A percentile compares a stretch with the other conserved stretches of the same genome.
phyloP scores from a whole-genome alignment of 2,113 vertebrate species.

The Rissa tridactyla region DNA sequence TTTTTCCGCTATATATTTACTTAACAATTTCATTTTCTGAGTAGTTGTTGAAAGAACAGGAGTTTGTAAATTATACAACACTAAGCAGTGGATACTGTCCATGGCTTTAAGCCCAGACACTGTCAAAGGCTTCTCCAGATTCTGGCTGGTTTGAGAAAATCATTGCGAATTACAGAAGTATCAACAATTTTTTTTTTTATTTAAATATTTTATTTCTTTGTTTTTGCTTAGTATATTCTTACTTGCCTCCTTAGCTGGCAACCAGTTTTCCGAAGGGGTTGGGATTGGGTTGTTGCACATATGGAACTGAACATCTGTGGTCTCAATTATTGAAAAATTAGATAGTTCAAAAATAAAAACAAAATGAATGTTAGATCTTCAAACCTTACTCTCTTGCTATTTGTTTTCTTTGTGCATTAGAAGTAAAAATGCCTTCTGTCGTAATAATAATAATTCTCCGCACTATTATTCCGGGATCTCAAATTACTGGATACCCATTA shows the following conservation, averaged over 20 bases:
- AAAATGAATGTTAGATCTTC: background rate
- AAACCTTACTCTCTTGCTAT: background rate
- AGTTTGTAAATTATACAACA: slow-evolving; percentile 77
- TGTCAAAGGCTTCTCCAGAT: slow-evolving; percentile 69
- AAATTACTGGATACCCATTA: slow-evolving; percentile 10
- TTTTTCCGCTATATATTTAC: slow-evolving; percentile 72
- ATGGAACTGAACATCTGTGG: slow-evolving; percentile 25
- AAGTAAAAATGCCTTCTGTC: slow-evolving; percentile 28
- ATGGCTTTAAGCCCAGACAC: slow-evolving; percentile 72
- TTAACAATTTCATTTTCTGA: slow-evolving; percentile 72
- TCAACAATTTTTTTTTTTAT: slow-evolving; percentile 43
- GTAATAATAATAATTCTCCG: slow-evolving; percentile 10
- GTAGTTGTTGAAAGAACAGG: slow-evolving; percentile 76
- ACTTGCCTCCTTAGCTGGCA: slow-evolving; percentile 26
- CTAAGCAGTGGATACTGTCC: slow-evolving; percentile 65
- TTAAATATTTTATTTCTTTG: slow-evolving; percentile 58
- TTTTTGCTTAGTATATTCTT: slow-evolving; percentile 36
- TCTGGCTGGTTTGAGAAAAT: slow-evolving; percentile 66
- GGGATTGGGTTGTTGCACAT: slow-evolving; percentile 21
- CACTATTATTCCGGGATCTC: background rate
- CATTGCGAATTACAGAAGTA: slow-evolving; percentile 63
- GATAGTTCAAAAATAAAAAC: slow-evolving; percentile 50
- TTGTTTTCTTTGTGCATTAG: slow-evolving; percentile 34
- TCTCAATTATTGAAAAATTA: slow-evolving; percentile 55
- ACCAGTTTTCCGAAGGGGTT: background rate